These are phyloP conservation scores for Phylloscopus collybita DNA, from an alignment of 2,797 vertebrate species.

Conservation along the genomic window DNA sequence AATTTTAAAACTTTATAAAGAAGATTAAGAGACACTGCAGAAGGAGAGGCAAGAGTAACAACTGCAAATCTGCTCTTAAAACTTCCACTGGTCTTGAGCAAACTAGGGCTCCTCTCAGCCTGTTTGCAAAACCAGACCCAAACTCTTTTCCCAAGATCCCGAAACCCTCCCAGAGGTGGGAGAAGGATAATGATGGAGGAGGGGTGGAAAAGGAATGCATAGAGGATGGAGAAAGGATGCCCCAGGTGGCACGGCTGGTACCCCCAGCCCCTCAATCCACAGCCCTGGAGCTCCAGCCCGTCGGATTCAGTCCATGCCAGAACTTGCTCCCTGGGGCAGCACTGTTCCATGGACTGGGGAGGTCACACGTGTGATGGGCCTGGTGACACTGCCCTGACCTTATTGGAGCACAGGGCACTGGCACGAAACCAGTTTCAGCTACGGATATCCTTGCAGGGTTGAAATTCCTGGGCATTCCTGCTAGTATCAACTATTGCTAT, in stretches of 20 bases:
- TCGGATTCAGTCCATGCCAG: accelerated
- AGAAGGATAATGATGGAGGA: neutral
- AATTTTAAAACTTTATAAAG: neutral
- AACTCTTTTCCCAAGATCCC: neutral
- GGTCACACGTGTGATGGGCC: accelerated
- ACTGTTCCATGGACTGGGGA: neutral
- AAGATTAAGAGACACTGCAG: neutral
- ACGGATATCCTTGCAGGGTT: neutral
- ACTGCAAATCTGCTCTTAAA: neutral
- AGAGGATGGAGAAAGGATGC: neutral
- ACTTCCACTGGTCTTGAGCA: neutral
- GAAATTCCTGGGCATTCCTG: neutral
- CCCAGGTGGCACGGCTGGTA: accelerated
- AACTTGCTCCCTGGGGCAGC: accelerated
- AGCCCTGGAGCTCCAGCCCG: neutral
- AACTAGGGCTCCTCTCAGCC: neutral
- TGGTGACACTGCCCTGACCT: neutral
- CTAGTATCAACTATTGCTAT: neutral
- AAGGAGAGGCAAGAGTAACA: neutral
- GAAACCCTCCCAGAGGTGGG: neutral
- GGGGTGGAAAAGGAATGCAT: neutral
- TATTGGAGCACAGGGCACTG: accelerated
- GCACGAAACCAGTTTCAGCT: neutral
- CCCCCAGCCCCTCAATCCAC: too few relatives aligned
- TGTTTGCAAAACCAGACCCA: neutral